Evolutionary conservation across 1,140 invertebrate genomes (phyloP).

Genomic region (Penaeus indicus): DNA sequence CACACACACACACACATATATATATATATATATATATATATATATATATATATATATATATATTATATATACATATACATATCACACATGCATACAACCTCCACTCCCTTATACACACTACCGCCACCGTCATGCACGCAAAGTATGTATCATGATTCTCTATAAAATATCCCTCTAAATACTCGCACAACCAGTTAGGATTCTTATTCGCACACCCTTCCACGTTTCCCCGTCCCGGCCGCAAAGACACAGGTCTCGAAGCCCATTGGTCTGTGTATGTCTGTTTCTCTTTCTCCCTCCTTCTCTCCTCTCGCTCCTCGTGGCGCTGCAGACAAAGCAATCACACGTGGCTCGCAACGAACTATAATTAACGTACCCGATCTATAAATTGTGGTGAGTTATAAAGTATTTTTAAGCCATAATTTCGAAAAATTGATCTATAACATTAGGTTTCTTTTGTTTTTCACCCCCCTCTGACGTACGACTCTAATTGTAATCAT

Average conservation of each 20-base stretch:
- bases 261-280: not conserved
- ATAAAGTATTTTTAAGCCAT: constrained; percentile 22
- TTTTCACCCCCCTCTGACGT: not conserved
- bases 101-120: too few relatives aligned
- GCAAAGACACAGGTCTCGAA: too few relatives aligned
- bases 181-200: too few relatives aligned
- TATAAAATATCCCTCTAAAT: too few relatives aligned
- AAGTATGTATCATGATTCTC: too few relatives aligned
- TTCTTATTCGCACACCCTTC: too few relatives aligned
- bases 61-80: not conserved
- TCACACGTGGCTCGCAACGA: not conserved
- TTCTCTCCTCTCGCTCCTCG: not conserved
- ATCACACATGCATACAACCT: not conserved
- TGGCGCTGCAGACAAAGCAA: not conserved
- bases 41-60: not conserved
- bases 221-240: too few relatives aligned
- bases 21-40: not conserved
- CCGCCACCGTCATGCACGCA: too few relatives aligned
- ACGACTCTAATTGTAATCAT: constrained; percentile 28
- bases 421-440: constrained; percentile 24
- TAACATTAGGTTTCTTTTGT: constrained; percentile 20
- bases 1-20: not conserved
- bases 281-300: not conserved
- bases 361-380: constrained; percentile 17
- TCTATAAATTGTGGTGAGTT: constrained; percentile 20